Percentiles rank a stretch among this genome's conserved stretches.
Evolutionary conservation across 2,113 vertebrate genomes (phyloP).

Genomic region (Brachyhypopomus gauderio): DNA sequence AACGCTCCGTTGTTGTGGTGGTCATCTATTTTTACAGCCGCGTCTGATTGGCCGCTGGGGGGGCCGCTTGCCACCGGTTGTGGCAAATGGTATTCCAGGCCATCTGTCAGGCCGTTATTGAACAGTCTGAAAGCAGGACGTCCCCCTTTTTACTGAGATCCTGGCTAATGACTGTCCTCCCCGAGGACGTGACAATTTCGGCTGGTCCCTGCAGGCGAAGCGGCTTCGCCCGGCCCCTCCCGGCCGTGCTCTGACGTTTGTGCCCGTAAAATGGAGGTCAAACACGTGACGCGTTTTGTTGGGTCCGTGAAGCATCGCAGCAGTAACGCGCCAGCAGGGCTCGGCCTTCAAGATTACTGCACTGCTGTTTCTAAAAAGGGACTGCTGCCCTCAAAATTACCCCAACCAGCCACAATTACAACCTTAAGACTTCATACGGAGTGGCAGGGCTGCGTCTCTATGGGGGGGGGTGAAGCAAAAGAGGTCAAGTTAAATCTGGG

Average conservation of each 20-base stretch:
- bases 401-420: slow-evolving; percentile 68
- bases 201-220: slow-evolving; percentile 50
- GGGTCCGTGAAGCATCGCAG: slow-evolving; percentile 36
- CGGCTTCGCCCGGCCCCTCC: slow-evolving; percentile 48
- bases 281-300: slow-evolving; percentile 54
- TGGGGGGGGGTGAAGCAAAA: slow-evolving; percentile 38
- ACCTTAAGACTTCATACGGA: slow-evolving; percentile 50
- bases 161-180: slow-evolving; percentile 60
- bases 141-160: slow-evolving; percentile 44
- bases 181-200: slow-evolving; percentile 59
- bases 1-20: slow-evolving; percentile 52
- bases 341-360: slow-evolving; percentile 49
- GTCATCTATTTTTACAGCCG: slow-evolving; percentile 51
- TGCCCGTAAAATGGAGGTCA: slow-evolving; percentile 55
- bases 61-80: slow-evolving; percentile 57
- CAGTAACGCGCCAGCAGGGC: slow-evolving; percentile 28
- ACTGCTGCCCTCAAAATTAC: slow-evolving; percentile 55
- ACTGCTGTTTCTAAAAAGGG: slow-evolving; percentile 48
- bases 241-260: slow-evolving; percentile 45
- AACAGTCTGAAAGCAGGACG: slow-evolving; percentile 58
- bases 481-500: slow-evolving; percentile 57
- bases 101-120: slow-evolving; percentile 62
- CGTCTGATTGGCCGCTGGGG: slow-evolving; percentile 61
- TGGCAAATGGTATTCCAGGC: slow-evolving; percentile 60
- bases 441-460: slow-evolving; percentile 44